Evolutionary conservation across 2,888 invertebrate species (phyloP).

Genomic region (Pollenia griseotomentosa): DNA sequence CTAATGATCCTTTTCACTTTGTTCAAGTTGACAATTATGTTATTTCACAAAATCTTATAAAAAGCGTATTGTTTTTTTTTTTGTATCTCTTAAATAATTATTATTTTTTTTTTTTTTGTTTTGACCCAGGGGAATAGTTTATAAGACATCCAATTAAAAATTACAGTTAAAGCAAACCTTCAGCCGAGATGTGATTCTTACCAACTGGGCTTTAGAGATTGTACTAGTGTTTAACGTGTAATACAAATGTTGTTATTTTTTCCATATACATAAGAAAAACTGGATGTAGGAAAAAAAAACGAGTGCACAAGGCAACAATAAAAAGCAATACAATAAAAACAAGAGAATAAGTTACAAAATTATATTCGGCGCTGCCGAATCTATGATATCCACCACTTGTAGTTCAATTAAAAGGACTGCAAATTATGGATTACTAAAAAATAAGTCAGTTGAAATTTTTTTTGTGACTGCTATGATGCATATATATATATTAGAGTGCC

Average conservation of each 20-base stretch:
- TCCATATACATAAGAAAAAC: conserved; percentile 4
- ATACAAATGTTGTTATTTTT: neutral
- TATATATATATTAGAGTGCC: no score
- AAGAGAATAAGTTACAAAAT: neutral
- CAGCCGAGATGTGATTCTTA: neutral
- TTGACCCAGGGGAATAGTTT: conserved; percentile 14
- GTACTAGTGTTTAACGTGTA: neutral
- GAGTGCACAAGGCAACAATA: conserved; percentile 60
- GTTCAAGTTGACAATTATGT: conserved; percentile 1
- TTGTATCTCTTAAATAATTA: no score
- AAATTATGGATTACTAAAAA: no score
- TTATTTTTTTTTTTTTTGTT: neutral
- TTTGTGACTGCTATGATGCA: no score
- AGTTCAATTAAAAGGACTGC: no score
- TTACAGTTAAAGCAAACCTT: neutral
- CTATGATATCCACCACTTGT: no score
- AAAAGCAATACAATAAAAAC: conserved; percentile 50
- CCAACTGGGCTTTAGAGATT: conserved; percentile 29
- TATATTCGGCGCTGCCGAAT: neutral
- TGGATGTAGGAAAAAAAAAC: conserved; percentile 39
- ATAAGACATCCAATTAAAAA: conserved; percentile 11
- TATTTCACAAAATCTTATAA: neutral
- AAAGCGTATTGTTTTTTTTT: neutral
- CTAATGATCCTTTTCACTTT: neutral
- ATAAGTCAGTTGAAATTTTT: no score